phyloP scores from a whole-genome alignment of 30 jellyfish, hydroid and myxozoan species.

The Aurelia coerulea region DNA sequence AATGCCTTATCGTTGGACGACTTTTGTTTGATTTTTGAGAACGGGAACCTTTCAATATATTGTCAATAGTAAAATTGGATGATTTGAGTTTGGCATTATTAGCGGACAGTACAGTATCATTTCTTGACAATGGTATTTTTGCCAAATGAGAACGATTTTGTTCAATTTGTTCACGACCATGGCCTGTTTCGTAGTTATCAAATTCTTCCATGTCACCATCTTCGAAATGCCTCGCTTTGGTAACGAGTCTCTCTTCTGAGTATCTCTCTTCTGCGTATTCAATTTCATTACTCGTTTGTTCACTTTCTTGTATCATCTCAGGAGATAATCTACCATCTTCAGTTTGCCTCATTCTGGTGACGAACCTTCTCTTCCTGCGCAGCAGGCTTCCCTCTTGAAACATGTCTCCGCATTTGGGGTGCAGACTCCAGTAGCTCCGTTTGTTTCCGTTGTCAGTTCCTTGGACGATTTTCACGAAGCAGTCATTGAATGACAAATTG shows the following conservation, averaged over 20 bases:
- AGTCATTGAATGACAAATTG: slow-evolving; percentile 93
- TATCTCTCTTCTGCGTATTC: background rate
- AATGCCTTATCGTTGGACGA: too few species aligned
- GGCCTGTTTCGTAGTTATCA: too few species aligned
- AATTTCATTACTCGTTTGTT: too few species aligned
- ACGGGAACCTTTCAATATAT: slow-evolving; percentile 15
- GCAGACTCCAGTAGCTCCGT: slow-evolving; percentile 94
- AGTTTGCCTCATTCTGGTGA: background rate
- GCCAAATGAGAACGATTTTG: background rate
- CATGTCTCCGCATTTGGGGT: slow-evolving; percentile 90
- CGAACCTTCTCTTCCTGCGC: slow-evolving; percentile 88
- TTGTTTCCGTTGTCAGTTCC: slow-evolving; percentile 91
- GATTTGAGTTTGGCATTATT: background rate
- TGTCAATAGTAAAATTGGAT: slow-evolving; percentile 42
- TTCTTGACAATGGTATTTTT: background rate
- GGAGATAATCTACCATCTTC: background rate
- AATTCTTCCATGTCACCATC: too few species aligned
- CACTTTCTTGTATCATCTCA: too few species aligned
- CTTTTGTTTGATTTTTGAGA: slow-evolving; percentile 1
- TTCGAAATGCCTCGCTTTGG: too few species aligned
- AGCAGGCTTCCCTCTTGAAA: slow-evolving; percentile 95
- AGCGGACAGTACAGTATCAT: background rate
- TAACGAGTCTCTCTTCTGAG: too few species aligned
- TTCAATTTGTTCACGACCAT: too few species aligned
- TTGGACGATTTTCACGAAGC: slow-evolving; percentile 89